These are phyloP conservation scores for Mirza zaza DNA, from an alignment of 2,113 vertebrate genomes.

Conservation along the genomic window DNA sequence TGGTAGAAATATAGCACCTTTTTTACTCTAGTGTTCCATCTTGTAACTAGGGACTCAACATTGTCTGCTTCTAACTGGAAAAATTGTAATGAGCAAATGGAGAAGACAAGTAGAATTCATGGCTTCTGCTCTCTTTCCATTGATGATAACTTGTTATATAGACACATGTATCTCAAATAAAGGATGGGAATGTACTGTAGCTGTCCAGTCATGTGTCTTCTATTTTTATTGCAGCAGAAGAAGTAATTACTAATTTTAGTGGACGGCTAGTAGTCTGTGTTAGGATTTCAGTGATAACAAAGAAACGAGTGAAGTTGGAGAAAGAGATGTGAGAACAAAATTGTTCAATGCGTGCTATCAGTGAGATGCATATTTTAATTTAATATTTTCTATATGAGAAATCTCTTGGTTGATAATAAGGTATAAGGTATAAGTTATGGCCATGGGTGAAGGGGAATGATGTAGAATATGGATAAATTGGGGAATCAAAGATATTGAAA, in stretches of 20 bases:
- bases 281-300: not conserved
- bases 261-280: not conserved
- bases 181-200: not conserved
- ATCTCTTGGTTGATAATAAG: not conserved
- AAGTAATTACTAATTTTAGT: not conserved
- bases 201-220: not conserved
- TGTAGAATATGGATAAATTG: not conserved
- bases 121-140: not conserved
- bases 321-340: not conserved
- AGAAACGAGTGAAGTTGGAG: not conserved
- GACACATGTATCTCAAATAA: not conserved
- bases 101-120: not conserved
- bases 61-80: not conserved
- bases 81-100: not conserved
- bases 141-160: not conserved
- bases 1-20: not conserved
- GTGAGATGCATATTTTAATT: not conserved
- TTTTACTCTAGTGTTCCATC: not conserved
- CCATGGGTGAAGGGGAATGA: not conserved
- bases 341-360: not conserved
- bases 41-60: not conserved
- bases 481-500: not conserved
- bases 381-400: not conserved
- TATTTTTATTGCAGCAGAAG: not conserved
- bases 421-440: not conserved